Base-by-base conservation (phyloP, 2,888 invertebrate species). In the Crocallis elinguaria region DNA sequence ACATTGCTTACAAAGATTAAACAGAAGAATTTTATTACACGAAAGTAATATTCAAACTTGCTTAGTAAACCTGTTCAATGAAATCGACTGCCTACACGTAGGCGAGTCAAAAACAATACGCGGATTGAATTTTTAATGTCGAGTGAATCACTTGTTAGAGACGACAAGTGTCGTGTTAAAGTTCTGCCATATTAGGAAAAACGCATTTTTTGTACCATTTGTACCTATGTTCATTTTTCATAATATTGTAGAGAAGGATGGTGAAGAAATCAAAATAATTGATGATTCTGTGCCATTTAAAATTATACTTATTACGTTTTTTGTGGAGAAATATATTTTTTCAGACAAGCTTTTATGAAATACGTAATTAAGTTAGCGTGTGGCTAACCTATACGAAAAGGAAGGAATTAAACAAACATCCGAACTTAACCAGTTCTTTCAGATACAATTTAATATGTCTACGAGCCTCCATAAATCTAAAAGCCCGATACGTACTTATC, bases 101-200 rank as follows among this genome's bases (percentile, higher is more conserved):
- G 64, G 66, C 61, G 48, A 43, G 27, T 69, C 62, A 64, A 66
- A 74, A 68, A 69, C 67, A 66, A 67, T 63, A 69, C 67, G 67
- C 67, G 64, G 58, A 66, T 65, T 62, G 71, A 77, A 77, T 77
- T 65, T 51, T 59, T 50, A 71, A 73, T 72, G 66, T 63, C 58
- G 54, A 50, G n/a, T 74, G 76, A 76, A 67, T 76, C 70, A 75
- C 60, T 66, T 67, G 60, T 58, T 66, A 62, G 60, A 52, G 49
- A 61, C 60, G 58, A 59, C 56, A 60, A 60, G 52, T 56, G 43
- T 62, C 21, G 35, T 11, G 21, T 45, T 30, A 8, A 37, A 44
- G n/a, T n/a, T n/a, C 16, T 35, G 36, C 33, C 2, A 21, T 44
- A 25, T 2, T 21, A 23, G 19, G n/a, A n/a, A 32, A 11, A 13